phyloP scores from a whole-genome alignment of 1,140 invertebrate species.

The Drosophila burlai region DNA sequence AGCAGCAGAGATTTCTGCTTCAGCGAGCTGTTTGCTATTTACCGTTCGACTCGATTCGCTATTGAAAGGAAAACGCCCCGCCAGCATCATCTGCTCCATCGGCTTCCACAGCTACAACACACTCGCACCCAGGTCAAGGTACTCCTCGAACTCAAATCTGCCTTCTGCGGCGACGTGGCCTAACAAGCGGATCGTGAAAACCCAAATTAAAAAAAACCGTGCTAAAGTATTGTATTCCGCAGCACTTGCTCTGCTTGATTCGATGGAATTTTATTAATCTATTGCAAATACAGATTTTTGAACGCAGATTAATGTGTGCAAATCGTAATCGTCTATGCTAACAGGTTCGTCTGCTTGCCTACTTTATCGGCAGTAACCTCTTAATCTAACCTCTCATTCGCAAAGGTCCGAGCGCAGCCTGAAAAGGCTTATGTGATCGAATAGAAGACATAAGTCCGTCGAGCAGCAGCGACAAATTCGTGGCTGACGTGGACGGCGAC shows the following conservation, averaged over 20 bases:
- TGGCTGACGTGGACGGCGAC: constrained; percentile 13
- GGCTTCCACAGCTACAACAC: not conserved
- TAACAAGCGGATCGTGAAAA: constrained; percentile 8
- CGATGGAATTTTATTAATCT: not conserved
- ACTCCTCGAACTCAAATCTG: constrained; percentile 27
- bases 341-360: not conserved
- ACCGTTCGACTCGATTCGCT: constrained; percentile 47
- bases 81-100: constrained; percentile 10
- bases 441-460: not conserved
- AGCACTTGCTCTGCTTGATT: not conserved
- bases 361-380: not conserved
- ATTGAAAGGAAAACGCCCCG: constrained; percentile 61
- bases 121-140: constrained; percentile 63
- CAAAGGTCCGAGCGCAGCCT: constrained; percentile 4
- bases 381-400: not conserved
- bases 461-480: constrained; percentile 24
- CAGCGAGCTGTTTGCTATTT: constrained; percentile 16
- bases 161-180: not conserved
- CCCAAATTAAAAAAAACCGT: not conserved
- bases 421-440: constrained; percentile 8
- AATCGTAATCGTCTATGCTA: not conserved
- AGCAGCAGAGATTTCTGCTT: constrained; percentile 28
- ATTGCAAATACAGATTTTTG: not conserved
- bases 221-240: not conserved
- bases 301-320: not conserved